phyloP scores from a whole-genome alignment of 2,113 vertebrate species.

The Callionymus lyra region DNA sequence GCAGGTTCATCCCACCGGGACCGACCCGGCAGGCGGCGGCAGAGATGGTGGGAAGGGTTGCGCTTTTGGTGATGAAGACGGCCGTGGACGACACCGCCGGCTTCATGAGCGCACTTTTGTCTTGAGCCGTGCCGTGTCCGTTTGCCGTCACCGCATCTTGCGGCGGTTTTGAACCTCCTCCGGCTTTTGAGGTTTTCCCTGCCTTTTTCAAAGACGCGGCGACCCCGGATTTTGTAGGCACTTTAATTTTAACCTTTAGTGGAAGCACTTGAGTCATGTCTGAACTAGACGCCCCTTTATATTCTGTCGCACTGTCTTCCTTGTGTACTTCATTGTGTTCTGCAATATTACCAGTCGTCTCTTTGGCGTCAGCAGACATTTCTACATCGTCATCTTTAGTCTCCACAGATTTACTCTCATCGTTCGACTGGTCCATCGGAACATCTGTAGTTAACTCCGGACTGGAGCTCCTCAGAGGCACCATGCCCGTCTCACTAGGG shows the following conservation, averaged over 20 bases:
- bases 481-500: constrained; percentile 57
- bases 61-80: constrained; percentile 45
- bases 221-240: constrained; percentile 75
- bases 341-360: constrained; percentile 5
- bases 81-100: constrained; percentile 50
- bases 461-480: constrained; percentile 46
- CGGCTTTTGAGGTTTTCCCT: constrained; percentile 23
- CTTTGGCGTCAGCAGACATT: constrained; percentile 1
- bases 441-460: constrained; percentile 20
- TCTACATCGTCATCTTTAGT: constrained; percentile 14
- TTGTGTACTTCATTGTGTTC: constrained; percentile 29
- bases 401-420: constrained; percentile 33
- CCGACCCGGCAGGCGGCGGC: constrained; percentile 24
- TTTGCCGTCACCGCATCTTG: constrained; percentile 73
- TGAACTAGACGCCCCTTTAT: not conserved
- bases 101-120: constrained; percentile 19
- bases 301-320: constrained; percentile 16
- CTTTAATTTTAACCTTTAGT: constrained; percentile 90
- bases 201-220: constrained; percentile 65
- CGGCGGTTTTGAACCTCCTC: constrained; percentile 34
- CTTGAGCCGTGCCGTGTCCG: constrained; percentile 61
- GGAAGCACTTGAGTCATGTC: constrained; percentile 61
- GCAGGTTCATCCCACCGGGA: constrained; percentile 29
- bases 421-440: not conserved
- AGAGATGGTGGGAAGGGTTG: constrained; percentile 49